Base-by-base conservation (phyloP, 2,888 invertebrate species). In the Iselma pallidipennis region DNA sequence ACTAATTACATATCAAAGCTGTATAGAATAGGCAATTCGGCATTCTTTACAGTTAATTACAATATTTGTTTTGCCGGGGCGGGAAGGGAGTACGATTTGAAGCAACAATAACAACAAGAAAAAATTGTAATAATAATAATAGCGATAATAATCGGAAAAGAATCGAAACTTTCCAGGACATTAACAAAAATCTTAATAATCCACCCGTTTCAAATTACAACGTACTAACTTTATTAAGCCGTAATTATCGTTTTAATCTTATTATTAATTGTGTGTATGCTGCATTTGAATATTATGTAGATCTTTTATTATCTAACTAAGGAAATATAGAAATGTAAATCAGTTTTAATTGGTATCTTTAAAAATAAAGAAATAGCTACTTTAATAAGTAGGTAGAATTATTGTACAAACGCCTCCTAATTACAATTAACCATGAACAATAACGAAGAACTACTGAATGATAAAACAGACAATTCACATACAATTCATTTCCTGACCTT, bases 31-130 rank as follows among this genome's bases (percentile, higher is more conserved):
- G 16, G 21, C 71, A 72, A 71, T 66, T 71, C 73, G 73, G 70
- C 76, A 77, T 77, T 76, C 76, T 77, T 77, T 72, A 74, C 74
- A 42, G 75, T 76, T 77, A 76, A 77, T 77, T 76, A 76, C 75
- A 74, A 74, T 76, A 76, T 77, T 76, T 76, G 75, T 76, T 76
- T 76, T n/a, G 29, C 57, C 53, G 55, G 60, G 26, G 7, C 2
- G 7, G 14, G 54, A 50, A 55, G 50, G 52, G 63, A 59, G 53
- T 37, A 23, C 45, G 37, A 49, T 52, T 7, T 4, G 10, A 21
- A 55, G 23, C 16, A 45, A 29, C 25, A 14, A 49, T 14, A 53
- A 19, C n/a, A 29, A 12, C n/a, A 26, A 0, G 45, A 49, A 37
- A 26, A 25, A 25, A 53, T 12, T 12, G 6, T 14, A 16, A 37